Evolutionary conservation across 2,113 vertebrate genomes (phyloP), one percentile per base, ranked within the genome.

Genomic region (Catagonus wagneri): DNA sequence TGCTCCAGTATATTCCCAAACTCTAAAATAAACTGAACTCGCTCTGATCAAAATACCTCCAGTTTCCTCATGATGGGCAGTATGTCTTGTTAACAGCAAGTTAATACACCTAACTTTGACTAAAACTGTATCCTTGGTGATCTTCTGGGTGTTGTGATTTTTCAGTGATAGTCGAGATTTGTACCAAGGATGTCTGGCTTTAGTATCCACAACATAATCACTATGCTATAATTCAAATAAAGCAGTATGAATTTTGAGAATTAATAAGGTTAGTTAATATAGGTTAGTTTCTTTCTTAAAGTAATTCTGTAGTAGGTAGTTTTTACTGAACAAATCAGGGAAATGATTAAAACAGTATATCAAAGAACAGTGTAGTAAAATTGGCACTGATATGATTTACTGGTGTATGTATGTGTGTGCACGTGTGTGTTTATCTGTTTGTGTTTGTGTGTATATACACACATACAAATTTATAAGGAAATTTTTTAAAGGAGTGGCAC

Each of bases 271-370:
- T n/a, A 58, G 65, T 76, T 80, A 29, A 60, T 6, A 36, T 22
- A 69, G 2, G 0, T 25, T 29, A 60, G 58, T 93, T 87, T 5
- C 36, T 87, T 87, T 89, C 17, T 87, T 23, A 84, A 89, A 50
- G 1, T 27, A 76, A 22, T 52, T 32, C 11, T n/a, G 10, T 27
- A 22, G 29, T 15, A 80, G 0, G 25, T 27, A 83, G 0, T 56
- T 81, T 79, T 60, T 95, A 15, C 11, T 95, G 36, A 34, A 10
- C 29, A 16, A 83, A 34, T 76, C 17, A 81, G 34, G 5, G 83
- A 27, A 63, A n/a, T 0, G 50, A 93, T 83, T 80, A 60, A 96
- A 97, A 89, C 19, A 93, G 65, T 29, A 68, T 72, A 52, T 54
- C 56, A 54, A 75, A 10, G 39, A 84, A 69, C 3, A 32, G 12